Base-by-base conservation (phyloP, 2,113 vertebrate genomes). In the Melanerpes aurifrons region DNA sequence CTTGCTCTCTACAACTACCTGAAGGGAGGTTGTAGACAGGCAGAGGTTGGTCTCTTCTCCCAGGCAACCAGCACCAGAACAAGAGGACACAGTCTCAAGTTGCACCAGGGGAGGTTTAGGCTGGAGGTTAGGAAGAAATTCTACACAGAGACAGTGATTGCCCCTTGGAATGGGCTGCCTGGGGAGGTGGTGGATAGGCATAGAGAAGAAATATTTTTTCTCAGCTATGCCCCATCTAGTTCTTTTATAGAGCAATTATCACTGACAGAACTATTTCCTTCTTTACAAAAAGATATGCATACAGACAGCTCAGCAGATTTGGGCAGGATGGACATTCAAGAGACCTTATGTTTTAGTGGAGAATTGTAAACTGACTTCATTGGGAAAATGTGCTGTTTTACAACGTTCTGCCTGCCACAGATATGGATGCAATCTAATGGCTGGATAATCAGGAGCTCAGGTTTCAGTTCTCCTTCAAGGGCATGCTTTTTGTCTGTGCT, bases 171-270 rank as follows among this genome's bases (percentile, higher is more conserved):
- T 40, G 40, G 40, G 40, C 40, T 40, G 40, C 40, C 40, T 40
- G 40, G 40, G 40, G 40, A 40, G 40, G 40, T 40, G 40, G 40
- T 40, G 40, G 40, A 40, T 40, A 87, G 69, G 58, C 32, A 17
- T 13, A 40, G 29, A 94, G 82, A 77, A 94, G 58, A 87, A 82
- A 68, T 1, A 2, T 48, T 89, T 95, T 92, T 68, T 73, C 63
- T 80, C 84, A 20, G 68, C 66, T 80, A 56, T 53, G 82, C 64
- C 50, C 76, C 32, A 70, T 77, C 71, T 16, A 18, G 29, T 56
- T 56, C 58, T 81, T 77, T 91, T 74, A 74, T 32, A 75, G 43
- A 94, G 37, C 53, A 93, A 89, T 71, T 91, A 90, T 74, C 18
- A 50, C 31, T 5, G 10, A 80, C 6, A 83, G 53, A 92, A 83